phyloP scores from a whole-genome alignment of 2,113 vertebrate genomes.

The Chitala chitala region DNA sequence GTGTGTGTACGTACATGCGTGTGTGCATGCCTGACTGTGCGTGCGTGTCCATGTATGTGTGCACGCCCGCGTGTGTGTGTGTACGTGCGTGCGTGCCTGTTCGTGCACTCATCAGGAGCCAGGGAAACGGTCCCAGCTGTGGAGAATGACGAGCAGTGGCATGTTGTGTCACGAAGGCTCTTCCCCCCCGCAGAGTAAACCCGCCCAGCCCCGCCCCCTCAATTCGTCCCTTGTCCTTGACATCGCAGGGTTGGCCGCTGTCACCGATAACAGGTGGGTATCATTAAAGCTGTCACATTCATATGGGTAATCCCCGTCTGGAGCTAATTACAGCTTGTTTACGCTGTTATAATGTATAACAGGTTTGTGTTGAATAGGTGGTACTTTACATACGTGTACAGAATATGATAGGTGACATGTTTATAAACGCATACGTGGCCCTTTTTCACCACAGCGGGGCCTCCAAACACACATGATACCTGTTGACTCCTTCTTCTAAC shows the following conservation, averaged over 20 bases:
- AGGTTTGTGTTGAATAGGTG: not conserved
- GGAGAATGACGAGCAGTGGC: conserved; percentile 81
- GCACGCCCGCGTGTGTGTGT: too few species aligned
- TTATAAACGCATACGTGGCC: not conserved
- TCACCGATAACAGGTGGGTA: conserved; percentile 86
- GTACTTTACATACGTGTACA: not conserved
- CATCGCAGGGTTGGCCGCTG: conserved; percentile 87
- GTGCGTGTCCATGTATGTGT: too few species aligned
- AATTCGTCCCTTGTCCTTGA: conserved; percentile 85
- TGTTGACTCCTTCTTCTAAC: too few species aligned
- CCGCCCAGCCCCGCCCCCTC: conserved; percentile 63
- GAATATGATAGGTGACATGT: not conserved
- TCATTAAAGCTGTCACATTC: not conserved
- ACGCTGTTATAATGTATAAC: not conserved
- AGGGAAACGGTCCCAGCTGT: conserved; percentile 93
- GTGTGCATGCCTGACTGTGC: too few species aligned
- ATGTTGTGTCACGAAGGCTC: conserved; percentile 95
- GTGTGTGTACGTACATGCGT: too few species aligned
- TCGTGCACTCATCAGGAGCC: conserved; percentile 75
- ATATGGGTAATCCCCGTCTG: not conserved
- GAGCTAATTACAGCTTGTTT: conserved; percentile 1
- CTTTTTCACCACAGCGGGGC: not conserved
- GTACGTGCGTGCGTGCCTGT: too few species aligned
- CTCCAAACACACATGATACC: too few species aligned
- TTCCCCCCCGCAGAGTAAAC: conserved; percentile 84